These are phyloP conservation scores for Hypanus sabinus DNA, from an alignment of 2,113 vertebrate genomes.

Conservation along the genomic window DNA sequence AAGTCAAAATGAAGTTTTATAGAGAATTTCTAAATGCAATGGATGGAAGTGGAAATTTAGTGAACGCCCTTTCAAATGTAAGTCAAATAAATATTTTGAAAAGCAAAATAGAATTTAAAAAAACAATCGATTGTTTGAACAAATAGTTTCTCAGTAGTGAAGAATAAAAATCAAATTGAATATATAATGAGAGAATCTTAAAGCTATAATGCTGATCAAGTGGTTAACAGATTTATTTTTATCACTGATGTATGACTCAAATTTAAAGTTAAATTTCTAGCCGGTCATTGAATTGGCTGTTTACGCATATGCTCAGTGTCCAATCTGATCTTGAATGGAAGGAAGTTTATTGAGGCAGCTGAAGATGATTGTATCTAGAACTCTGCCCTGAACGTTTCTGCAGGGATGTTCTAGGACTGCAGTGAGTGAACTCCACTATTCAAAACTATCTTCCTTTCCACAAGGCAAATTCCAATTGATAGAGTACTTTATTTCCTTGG, in stretches of 20 bases:
- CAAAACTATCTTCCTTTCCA: too few species aligned
- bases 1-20: slow-evolving; percentile 70
- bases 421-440: too few species aligned
- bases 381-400: too few species aligned
- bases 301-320: background rate
- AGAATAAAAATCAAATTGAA: background rate
- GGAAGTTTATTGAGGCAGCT: too few species aligned
- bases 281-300: background rate
- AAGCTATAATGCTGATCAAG: background rate
- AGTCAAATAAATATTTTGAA: slow-evolving; percentile 41
- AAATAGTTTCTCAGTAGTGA: background rate
- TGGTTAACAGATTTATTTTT: background rate
- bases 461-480: too few species aligned
- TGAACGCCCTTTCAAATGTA: slow-evolving; percentile 56
- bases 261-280: too few species aligned
- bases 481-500: too few species aligned
- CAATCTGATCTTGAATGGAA: too few species aligned
- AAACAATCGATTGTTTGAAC: background rate
- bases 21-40: slow-evolving; percentile 58
- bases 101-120: background rate
- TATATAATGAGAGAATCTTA: background rate
- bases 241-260: too few species aligned
- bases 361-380: too few species aligned
- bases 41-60: slow-evolving; percentile 54
- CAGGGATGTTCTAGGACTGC: too few species aligned